phyloP scores from a whole-genome alignment of 2,888 invertebrate species.

The Cantharis flavilabris region DNA sequence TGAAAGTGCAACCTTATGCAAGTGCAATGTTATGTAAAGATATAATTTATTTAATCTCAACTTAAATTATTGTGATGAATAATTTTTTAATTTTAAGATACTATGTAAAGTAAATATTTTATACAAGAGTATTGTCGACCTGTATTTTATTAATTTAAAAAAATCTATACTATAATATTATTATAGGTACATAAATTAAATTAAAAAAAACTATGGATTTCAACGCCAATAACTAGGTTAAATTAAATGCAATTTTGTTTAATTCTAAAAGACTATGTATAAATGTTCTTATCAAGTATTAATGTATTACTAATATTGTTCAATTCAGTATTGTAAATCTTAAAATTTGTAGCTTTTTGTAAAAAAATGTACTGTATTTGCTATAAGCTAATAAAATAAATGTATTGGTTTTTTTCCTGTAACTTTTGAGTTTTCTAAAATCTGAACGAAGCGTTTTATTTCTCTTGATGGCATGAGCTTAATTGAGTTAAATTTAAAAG shows the following conservation, averaged over 20 bases:
- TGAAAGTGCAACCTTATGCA: not conserved
- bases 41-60: not conserved
- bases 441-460: no score
- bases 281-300: not conserved
- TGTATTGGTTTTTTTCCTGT: conserved; percentile 29
- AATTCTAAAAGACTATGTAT: conserved; percentile 1
- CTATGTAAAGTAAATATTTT: not conserved
- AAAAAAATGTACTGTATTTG: conserved; percentile 10
- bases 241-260: conserved; percentile 7
- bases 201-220: not conserved
- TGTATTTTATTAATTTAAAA: not conserved
- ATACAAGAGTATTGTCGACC: not conserved
- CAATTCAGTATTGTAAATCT: conserved; percentile 12
- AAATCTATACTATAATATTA: not conserved
- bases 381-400: conserved; percentile 29
- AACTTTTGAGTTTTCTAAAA: not conserved
- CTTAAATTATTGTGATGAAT: not conserved
- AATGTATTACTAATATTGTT: conserved; percentile 4
- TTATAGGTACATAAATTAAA: not conserved
- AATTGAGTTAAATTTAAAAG: no score
- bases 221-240: not conserved
- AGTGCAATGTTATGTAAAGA: not conserved
- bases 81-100: not conserved
- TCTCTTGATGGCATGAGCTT: no score
- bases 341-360: conserved; percentile 18